Conservation (phyloP, 2,888 invertebrate genomes). For the Yponomeuta sedellus region DNA sequence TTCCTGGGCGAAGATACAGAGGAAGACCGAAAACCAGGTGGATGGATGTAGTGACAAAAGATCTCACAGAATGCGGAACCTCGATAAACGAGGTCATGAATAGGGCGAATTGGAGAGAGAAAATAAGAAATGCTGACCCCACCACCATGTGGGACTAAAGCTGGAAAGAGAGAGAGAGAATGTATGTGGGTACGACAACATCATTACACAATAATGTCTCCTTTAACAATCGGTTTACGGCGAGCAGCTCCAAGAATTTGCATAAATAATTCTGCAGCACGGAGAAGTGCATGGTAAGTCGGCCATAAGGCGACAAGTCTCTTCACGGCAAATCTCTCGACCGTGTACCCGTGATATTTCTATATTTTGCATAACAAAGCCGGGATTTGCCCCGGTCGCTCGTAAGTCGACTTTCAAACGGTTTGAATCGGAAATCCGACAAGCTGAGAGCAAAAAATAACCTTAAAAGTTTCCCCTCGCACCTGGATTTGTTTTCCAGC, state of each 20-base stretch:
- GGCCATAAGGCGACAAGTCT: not conserved
- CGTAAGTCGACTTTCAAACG: slow-evolving; percentile 13
- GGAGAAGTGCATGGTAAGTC: not conserved
- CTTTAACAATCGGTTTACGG: no score
- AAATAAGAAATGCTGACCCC: no score
- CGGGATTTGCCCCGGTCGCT: slow-evolving; percentile 9
- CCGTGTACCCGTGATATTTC: not conserved
- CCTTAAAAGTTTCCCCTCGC: slow-evolving; percentile 6
- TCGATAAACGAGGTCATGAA: no score
- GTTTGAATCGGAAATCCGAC: slow-evolving; percentile 11
- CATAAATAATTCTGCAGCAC: not conserved
- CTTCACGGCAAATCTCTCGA: not conserved
- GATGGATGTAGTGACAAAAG: no score
- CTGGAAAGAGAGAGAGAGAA: no score
- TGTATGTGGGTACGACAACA: no score
- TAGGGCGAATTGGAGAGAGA: no score
- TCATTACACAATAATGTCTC: no score
- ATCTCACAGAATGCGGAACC: no score
- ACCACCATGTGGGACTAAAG: no score
- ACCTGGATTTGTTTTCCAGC: slow-evolving; percentile 1
- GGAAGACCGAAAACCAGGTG: no score
- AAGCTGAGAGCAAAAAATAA: slow-evolving; percentile 11
- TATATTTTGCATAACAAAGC: slow-evolving; percentile 14
- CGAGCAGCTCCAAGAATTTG: not conserved
- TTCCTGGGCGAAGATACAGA: no score